Evolutionary conservation across 1,140 invertebrate genomes (phyloP).

Genomic region (Whitmania pigra): DNA sequence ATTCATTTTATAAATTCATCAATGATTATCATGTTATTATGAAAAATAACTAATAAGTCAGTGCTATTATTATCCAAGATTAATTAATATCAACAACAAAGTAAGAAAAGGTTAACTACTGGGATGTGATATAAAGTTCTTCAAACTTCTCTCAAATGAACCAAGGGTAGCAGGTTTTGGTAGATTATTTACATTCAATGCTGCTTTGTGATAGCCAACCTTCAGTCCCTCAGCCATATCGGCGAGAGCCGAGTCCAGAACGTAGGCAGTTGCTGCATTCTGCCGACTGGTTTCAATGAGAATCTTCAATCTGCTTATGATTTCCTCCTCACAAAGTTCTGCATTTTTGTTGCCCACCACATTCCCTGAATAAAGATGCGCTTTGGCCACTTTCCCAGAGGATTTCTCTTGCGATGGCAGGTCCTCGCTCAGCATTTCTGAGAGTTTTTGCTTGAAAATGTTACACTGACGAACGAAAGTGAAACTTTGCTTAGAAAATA

Average conservation of each 20-base stretch:
- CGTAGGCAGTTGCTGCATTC: conserved; percentile 33
- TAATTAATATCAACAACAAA: not conserved
- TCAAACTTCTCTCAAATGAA: too few relatives aligned
- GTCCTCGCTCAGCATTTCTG: too few relatives aligned
- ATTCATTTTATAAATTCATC: too few relatives aligned
- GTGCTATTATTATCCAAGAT: too few relatives aligned
- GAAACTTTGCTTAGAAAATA: too few relatives aligned
- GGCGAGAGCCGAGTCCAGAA: conserved; percentile 35
- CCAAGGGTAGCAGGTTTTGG: not conserved
- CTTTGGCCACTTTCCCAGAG: too few relatives aligned
- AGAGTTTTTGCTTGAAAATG: too few relatives aligned
- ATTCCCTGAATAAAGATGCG: too few relatives aligned
- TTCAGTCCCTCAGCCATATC: conserved; percentile 36
- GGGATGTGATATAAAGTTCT: not conserved
- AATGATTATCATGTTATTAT: too few relatives aligned
- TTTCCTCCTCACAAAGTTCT: conserved; percentile 42
- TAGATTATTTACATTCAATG: conserved; percentile 15
- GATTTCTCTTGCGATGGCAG: too few relatives aligned
- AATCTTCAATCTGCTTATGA: conserved; percentile 40
- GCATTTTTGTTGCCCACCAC: conserved; percentile 37
- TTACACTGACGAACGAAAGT: too few relatives aligned
- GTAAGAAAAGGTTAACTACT: not conserved
- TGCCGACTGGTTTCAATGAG: conserved; percentile 39
- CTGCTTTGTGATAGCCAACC: conserved; percentile 30
- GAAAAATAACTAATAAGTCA: too few relatives aligned